phyloP scores from a whole-genome alignment of 2,113 vertebrate species.

The Macrotis lagotis region DNA sequence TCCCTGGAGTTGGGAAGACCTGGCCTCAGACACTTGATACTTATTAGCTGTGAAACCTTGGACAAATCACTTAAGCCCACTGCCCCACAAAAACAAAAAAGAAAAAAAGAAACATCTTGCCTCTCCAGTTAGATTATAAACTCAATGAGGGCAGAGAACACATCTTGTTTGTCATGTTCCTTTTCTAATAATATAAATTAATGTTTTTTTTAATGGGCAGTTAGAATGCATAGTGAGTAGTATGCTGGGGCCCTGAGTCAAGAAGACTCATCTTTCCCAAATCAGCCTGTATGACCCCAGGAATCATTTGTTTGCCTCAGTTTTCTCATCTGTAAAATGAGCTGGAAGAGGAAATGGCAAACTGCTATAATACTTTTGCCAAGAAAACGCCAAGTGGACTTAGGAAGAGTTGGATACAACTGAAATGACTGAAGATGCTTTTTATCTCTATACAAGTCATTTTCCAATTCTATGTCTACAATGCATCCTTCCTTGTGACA shows the following conservation, averaged over 20 bases:
- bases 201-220: not conserved
- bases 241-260: not conserved
- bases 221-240: not conserved
- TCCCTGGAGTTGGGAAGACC: too few relatives aligned
- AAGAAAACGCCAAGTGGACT: not conserved
- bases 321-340: not conserved
- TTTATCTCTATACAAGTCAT: not conserved
- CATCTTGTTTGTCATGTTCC: not conserved
- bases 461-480: not conserved
- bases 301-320: not conserved
- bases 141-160: not conserved
- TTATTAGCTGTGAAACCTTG: too few relatives aligned
- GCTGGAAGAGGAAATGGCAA: not conserved
- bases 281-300: not conserved
- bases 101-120: too few relatives aligned
- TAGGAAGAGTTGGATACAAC: not conserved
- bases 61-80: too few relatives aligned
- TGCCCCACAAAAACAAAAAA: too few relatives aligned
- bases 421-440: not conserved
- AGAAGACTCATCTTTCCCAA: not conserved
- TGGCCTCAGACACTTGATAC: too few relatives aligned
- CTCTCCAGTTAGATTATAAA: not conserved
- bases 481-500: not conserved
- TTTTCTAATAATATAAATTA: not conserved
- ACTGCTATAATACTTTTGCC: not conserved